These are phyloP conservation scores for Sepioteuthis lessoniana DNA, from an alignment of 2,888 invertebrate species.

Conservation along the genomic window DNA sequence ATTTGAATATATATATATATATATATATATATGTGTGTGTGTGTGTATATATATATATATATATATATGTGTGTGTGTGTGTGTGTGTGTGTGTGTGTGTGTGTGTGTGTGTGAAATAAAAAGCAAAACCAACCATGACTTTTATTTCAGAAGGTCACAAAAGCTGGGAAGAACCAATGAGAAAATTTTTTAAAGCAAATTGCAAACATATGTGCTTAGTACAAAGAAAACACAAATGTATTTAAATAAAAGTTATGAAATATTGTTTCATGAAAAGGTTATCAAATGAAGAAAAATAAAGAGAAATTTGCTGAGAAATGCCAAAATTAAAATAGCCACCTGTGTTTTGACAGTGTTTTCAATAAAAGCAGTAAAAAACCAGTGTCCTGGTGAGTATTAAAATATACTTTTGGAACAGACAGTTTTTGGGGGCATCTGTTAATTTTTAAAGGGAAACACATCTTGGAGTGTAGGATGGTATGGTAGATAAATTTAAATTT, in stretches of 20 bases:
- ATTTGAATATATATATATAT: neutral
- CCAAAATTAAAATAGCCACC: neutral
- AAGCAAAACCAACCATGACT: too few species aligned
- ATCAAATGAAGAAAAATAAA: slow-evolving; percentile 16
- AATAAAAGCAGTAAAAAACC: neutral
- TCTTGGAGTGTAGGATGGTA: neutral
- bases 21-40: neutral
- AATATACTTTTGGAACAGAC: neutral
- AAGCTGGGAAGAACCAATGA: neutral
- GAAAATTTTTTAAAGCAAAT: neutral
- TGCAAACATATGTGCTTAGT: neutral
- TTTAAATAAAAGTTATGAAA: slow-evolving; percentile 23
- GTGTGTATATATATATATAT: neutral
- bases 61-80: neutral
- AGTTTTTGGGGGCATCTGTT: neutral
- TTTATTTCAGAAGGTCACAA: too few species aligned
- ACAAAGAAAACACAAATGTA: neutral
- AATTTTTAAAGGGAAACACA: neutral
- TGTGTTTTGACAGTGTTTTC: neutral
- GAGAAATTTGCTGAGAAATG: slow-evolving; percentile 13
- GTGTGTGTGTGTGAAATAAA: neutral
- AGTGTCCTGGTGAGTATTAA: neutral
- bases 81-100: too few species aligned
- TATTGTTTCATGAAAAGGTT: slow-evolving; percentile 33
- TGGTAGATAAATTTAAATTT: neutral